phyloP scores from a whole-genome alignment of 2,113 vertebrate genomes.

The Vidua macroura region DNA sequence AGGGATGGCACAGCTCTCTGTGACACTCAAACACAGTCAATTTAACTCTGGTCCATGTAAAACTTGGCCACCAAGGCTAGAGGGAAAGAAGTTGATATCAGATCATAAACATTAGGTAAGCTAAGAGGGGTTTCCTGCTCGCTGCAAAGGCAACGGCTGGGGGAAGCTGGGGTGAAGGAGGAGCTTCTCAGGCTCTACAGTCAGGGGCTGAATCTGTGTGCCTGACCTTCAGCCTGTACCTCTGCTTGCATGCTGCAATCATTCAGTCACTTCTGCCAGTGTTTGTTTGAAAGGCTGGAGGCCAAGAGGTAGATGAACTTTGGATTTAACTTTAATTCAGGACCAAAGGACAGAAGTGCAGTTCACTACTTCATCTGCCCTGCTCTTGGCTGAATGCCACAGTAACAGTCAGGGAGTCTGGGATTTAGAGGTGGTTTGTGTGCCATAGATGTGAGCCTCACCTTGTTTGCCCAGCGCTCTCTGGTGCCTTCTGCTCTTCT shows the following conservation, averaged over 20 bases:
- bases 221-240: constrained; percentile 41
- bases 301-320: constrained; percentile 37
- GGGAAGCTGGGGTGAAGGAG: not conserved
- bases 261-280: not conserved
- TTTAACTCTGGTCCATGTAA: not conserved
- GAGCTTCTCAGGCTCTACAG: not conserved
- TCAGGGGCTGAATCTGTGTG: not conserved
- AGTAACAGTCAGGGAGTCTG: not conserved
- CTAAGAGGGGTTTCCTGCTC: not conserved
- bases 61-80: not conserved
- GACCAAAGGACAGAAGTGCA: constrained; percentile 11
- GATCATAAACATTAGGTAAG: not conserved
- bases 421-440: not conserved
- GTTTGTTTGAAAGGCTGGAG: constrained; percentile 37
- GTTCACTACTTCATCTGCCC: not conserved
- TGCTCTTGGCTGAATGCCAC: not conserved
- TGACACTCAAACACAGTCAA: not conserved
- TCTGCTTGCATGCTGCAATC: constrained; percentile 50
- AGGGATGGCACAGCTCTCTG: not conserved
- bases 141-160: not conserved
- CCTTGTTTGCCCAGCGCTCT: not conserved
- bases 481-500: not conserved
- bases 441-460: not conserved
- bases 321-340: constrained; percentile 47
- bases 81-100: not conserved